phyloP scores from a whole-genome alignment of 2,888 invertebrate genomes.

The Morpho helenor region DNA sequence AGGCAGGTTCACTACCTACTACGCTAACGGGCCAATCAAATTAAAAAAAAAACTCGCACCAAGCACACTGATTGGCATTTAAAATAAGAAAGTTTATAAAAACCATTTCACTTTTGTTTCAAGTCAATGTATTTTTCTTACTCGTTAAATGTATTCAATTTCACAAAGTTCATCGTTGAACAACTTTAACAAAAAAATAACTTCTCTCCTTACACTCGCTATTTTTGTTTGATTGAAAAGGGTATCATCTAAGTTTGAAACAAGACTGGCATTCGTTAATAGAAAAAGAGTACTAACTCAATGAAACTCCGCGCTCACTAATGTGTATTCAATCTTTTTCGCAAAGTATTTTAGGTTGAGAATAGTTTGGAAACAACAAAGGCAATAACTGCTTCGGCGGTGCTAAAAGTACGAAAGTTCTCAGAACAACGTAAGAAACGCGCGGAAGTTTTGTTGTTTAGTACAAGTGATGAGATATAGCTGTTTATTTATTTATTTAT shows the following conservation, averaged over 20 bases:
- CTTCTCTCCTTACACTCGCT: background rate
- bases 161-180: background rate
- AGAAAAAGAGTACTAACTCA: slow-evolving; percentile 17
- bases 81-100: no score
- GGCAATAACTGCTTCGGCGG: slow-evolving; percentile 39
- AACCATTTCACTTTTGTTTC: no score
- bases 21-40: no score
- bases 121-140: no score
- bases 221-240: slow-evolving; percentile 8
- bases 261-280: slow-evolving; percentile 13
- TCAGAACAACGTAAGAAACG: slow-evolving; percentile 40
- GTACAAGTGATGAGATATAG: slow-evolving; percentile 22
- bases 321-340: slow-evolving; percentile 19
- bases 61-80: no score
- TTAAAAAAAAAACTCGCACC: no score
- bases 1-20: no score
- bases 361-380: slow-evolving; percentile 39
- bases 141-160: no score
- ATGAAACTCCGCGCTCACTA: slow-evolving; percentile 11
- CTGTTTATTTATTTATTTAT: no score
- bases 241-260: slow-evolving; percentile 7
- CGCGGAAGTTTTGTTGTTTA: slow-evolving; percentile 37
- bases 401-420: slow-evolving; percentile 45
- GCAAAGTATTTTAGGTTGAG: slow-evolving; percentile 33
- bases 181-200: slow-evolving; percentile 3